Conservation (phyloP, 2,888 invertebrate genomes). For the Leucophenga maculata region DNA sequence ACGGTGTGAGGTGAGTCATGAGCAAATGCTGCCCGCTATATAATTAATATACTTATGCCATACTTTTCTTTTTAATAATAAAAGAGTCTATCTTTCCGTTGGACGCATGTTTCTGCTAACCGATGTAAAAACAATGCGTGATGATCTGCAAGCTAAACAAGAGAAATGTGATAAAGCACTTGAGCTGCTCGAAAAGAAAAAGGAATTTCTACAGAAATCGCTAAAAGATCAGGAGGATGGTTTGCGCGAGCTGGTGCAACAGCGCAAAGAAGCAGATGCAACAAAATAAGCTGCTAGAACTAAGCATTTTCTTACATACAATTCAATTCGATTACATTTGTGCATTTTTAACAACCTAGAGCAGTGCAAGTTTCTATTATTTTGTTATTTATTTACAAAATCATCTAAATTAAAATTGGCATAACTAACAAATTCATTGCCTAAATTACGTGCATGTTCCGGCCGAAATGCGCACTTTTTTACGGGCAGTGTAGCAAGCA, state of each 20-base stretch:
- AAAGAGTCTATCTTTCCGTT: slow-evolving; percentile 75
- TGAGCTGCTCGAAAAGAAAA: slow-evolving; percentile 80
- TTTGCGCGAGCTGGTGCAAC: slow-evolving; percentile 84
- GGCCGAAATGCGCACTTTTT: slow-evolving; percentile 83
- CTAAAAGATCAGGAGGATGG: slow-evolving; percentile 88
- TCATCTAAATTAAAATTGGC: slow-evolving; percentile 86
- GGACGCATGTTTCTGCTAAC: slow-evolving; percentile 87
- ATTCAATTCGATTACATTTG: background rate
- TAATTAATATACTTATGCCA: too few species aligned
- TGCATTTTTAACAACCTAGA: slow-evolving; percentile 48
- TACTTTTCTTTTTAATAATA: slow-evolving; percentile 26
- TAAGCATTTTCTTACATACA: slow-evolving; percentile 37
- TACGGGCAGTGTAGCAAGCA: slow-evolving; percentile 77
- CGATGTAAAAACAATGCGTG: slow-evolving; percentile 76
- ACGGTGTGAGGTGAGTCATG: slow-evolving; percentile 56
- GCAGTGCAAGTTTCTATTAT: background rate
- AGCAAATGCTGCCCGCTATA: background rate
- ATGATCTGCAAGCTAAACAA: slow-evolving; percentile 76
- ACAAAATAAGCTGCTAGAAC: slow-evolving; percentile 42
- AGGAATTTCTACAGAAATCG: slow-evolving; percentile 81
- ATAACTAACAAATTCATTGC: slow-evolving; percentile 93
- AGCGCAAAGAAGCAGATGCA: slow-evolving; percentile 74
- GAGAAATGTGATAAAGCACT: slow-evolving; percentile 79
- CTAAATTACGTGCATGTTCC: slow-evolving; percentile 89
- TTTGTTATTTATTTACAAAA: slow-evolving; percentile 41